A percentile compares a stretch with the other conserved stretches of the same genome.
These are phyloP conservation scores for Hormaphis cornu DNA, from an alignment of 1,140 invertebrate species.

Conservation along the genomic window DNA sequence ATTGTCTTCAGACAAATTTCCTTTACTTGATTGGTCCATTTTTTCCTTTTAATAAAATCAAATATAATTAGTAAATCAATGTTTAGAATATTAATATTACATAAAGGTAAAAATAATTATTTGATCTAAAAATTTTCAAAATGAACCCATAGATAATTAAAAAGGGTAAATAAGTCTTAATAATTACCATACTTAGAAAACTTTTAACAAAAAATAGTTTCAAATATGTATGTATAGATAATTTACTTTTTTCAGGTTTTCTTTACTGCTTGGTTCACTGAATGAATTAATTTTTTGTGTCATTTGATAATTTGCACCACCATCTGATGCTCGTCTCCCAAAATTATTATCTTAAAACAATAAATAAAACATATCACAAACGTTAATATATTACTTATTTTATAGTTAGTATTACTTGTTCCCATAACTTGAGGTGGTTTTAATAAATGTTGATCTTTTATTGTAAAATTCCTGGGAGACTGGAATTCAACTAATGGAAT, in stretches of 20 bases:
- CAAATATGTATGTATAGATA: too few relatives aligned
- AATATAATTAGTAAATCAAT: too few relatives aligned
- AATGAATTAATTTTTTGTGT: slow-evolving; percentile 54
- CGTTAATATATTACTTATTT: background rate
- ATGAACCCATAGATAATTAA: too few relatives aligned
- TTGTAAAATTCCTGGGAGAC: slow-evolving; percentile 71
- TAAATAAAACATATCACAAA: background rate
- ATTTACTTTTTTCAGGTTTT: slow-evolving; percentile 43
- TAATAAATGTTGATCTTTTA: slow-evolving; percentile 86
- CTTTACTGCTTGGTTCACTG: slow-evolving; percentile 57
- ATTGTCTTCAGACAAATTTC: slow-evolving; percentile 17
- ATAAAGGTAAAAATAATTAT: too few relatives aligned
- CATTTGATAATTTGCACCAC: slow-evolving; percentile 83
- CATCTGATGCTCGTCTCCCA: slow-evolving; percentile 86
- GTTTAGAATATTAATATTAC: too few relatives aligned
- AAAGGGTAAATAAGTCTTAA: too few relatives aligned
- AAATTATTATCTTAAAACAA: slow-evolving; percentile 56
- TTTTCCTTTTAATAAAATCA: too few relatives aligned
- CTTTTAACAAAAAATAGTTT: too few relatives aligned
- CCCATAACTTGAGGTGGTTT: slow-evolving; percentile 84
- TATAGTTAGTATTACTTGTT: slow-evolving; percentile 52
- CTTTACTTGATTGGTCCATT: slow-evolving; percentile 25
- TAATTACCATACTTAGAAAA: too few relatives aligned
- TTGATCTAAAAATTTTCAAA: too few relatives aligned
- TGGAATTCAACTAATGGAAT: slow-evolving; percentile 64